Evolutionary conservation across 2,113 vertebrate species (phyloP).

Genomic region (Pangasianodon hypophthalmus): DNA sequence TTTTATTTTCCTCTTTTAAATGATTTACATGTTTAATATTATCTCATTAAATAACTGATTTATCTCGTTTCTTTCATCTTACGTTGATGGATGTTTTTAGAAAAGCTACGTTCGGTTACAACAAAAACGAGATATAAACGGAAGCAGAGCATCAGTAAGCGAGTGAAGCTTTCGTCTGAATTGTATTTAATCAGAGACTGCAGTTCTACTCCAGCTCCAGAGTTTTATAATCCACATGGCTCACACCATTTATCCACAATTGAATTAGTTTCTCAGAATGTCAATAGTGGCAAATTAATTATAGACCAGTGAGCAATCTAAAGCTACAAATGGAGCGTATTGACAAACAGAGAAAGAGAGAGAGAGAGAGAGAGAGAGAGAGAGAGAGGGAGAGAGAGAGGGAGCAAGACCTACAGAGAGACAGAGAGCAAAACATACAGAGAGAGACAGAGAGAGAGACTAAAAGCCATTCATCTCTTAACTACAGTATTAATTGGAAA

Average conservation of each 20-base stretch:
- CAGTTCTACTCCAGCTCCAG: background rate
- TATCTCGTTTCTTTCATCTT: background rate
- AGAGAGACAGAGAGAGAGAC: background rate
- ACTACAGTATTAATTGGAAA: background rate
- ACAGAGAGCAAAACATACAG: background rate
- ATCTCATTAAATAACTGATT: background rate
- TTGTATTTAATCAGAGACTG: background rate
- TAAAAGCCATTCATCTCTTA: background rate
- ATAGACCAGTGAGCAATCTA: slow-evolving; percentile 13
- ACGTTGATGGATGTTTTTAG: background rate
- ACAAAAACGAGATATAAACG: background rate
- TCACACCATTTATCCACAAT: slow-evolving; percentile 12
- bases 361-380: background rate
- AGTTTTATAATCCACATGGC: background rate
- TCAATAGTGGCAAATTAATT: slow-evolving; percentile 18
- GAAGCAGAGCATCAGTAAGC: background rate
- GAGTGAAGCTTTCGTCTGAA: background rate
- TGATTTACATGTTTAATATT: background rate
- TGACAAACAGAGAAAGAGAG: background rate
- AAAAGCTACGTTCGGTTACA: background rate
- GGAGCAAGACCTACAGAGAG: background rate
- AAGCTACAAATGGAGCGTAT: background rate
- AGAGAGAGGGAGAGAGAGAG: background rate
- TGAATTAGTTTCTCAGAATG: slow-evolving; percentile 9
- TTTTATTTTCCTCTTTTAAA: background rate